Base-by-base conservation (phyloP, 2,797 vertebrate species). In the Florisuga fusca region DNA sequence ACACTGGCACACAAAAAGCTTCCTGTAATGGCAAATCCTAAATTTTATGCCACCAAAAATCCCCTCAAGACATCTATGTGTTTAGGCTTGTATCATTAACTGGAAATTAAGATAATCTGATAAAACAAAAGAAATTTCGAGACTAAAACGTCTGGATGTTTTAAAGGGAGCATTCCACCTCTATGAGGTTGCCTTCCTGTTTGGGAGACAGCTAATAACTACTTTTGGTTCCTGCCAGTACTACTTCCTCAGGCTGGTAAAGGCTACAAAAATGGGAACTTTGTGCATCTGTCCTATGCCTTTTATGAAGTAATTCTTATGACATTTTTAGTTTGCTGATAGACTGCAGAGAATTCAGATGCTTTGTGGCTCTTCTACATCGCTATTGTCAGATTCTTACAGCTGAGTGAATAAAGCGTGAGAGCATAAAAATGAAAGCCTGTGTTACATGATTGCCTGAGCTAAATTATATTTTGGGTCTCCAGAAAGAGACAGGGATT, bases 341-440 rank as follows among this genome's bases (percentile, higher is more conserved):
- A 89, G 81, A 62, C 93, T 84, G 67, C 45, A 51, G 90, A 88
- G 91, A 94, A 95, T 79, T 94, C 96, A 95, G 96, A 93, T 97
- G 95, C 94, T 97, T 95, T 93, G 46, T 90, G 59, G 86, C 41
- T 76, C 90, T 95, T 87, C 45, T 87, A 43, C 66, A 18, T 53
- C 80, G 36, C 55, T 92, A 72, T 84, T 96, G 91, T 96, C 95
- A 96, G 89, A 94, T 77, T 84, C 57, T 76, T 96, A 93, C 66
- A 81, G 88, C 67, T 78, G 79, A 73, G 62, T 64, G 53, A 91
- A 91, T 94, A 69, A 67, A 78, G 78, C 7, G 7, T 34, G 57
- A 91, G 26, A 88, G 41, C 67, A 90, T 61, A 84, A 92, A 96
- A 94, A 20, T 0, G 1, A 45, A 91, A 94, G 33, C 72, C 78